These are phyloP conservation scores for Zosterops japonicus DNA, from an alignment of 2,113 vertebrate species.

Conservation along the genomic window DNA sequence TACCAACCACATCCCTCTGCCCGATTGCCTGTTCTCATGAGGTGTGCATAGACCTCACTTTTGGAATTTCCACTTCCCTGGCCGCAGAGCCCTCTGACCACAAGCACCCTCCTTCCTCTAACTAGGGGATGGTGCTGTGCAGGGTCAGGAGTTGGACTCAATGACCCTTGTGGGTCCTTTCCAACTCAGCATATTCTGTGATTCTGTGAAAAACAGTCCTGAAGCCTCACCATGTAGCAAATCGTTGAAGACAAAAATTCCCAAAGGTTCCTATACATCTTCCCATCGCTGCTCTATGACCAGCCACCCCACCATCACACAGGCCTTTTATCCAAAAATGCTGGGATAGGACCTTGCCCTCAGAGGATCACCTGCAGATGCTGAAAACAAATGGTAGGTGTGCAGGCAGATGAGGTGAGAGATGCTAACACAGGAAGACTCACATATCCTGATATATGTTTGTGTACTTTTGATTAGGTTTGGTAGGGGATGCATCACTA, in stretches of 20 bases:
- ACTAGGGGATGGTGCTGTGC: not conserved
- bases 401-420: not conserved
- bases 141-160: not conserved
- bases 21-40: not conserved
- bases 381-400: not conserved
- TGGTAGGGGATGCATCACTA: not conserved
- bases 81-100: not conserved
- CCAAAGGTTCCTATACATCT: not conserved
- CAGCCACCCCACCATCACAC: not conserved
- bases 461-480: not conserved
- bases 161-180: not conserved
- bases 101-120: not conserved
- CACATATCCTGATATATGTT: not conserved
- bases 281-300: not conserved
- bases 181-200: not conserved
- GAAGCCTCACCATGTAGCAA: not conserved
- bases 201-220: not conserved
- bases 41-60: not conserved
- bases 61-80: not conserved
- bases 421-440: not conserved
- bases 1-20: not conserved
- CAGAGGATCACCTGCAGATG: not conserved
- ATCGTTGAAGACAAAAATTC: not conserved
- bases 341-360: not conserved
- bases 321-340: not conserved